Evolutionary conservation across 2,113 vertebrate genomes (phyloP).

Genomic region (Corythornis vintsioides): DNA sequence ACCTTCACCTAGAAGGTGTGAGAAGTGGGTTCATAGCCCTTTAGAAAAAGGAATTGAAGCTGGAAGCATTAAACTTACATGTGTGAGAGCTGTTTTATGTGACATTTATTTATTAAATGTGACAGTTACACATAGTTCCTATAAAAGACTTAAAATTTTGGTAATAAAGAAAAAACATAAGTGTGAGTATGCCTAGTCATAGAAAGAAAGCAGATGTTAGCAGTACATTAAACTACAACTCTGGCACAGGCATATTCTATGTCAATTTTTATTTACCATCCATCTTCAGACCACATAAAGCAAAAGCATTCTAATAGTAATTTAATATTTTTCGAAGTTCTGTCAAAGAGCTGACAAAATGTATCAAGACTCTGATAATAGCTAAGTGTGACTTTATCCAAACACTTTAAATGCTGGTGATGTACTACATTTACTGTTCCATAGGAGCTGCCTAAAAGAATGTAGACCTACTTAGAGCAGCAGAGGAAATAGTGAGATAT

Average conservation of each 20-base stretch:
- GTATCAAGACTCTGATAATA: background rate
- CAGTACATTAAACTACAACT: background rate
- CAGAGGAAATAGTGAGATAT: background rate
- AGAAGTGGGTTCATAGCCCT: background rate
- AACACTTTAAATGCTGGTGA: background rate
- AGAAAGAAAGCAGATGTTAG: background rate
- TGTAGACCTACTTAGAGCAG: background rate
- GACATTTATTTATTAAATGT: conserved; percentile 12
- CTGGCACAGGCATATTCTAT: background rate
- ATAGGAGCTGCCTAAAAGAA: background rate
- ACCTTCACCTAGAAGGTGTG: conserved; percentile 11
- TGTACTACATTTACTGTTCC: background rate
- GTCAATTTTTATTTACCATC: background rate
- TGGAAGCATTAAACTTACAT: background rate
- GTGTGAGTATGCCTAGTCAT: background rate
- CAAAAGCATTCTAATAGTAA: background rate
- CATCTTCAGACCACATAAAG: background rate
- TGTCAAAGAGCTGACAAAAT: background rate
- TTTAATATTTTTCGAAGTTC: conserved; percentile 16
- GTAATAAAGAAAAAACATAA: conserved; percentile 16
- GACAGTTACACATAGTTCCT: conserved; percentile 1
- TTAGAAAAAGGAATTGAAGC: background rate
- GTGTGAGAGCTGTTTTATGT: background rate
- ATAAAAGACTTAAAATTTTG: background rate
- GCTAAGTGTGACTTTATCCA: background rate